A percentile compares a stretch with the other conserved stretches of the same genome.
These are phyloP conservation scores for Cotesia chilonis DNA, from an alignment of 1,140 invertebrate genomes.

Conservation along the genomic window DNA sequence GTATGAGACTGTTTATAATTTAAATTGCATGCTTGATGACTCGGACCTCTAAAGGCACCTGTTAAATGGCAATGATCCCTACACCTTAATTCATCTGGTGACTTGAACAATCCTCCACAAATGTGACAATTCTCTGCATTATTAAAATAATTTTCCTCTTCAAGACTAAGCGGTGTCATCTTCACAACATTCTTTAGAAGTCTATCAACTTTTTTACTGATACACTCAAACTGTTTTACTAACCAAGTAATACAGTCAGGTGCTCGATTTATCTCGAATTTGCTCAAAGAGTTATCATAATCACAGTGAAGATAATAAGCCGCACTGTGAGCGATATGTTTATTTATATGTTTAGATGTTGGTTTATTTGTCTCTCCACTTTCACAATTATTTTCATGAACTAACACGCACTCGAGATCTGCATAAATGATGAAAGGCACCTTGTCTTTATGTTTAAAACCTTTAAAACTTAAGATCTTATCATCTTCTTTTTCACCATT, in stretches of 20 bases:
- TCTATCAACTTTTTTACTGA: not conserved
- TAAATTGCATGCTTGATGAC: conserved; percentile 1
- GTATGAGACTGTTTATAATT: not conserved
- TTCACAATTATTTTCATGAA: not conserved
- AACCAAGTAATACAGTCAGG: conserved; percentile 2
- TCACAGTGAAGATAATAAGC: too few species aligned
- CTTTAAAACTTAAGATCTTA: too few species aligned
- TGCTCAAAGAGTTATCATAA: not conserved
- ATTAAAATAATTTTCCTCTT: too few species aligned
- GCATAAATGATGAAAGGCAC: not conserved
- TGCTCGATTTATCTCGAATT: not conserved
- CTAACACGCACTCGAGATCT: not conserved
- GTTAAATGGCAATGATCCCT: conserved; percentile 9
- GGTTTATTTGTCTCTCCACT: not conserved
- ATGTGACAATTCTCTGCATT: not conserved
- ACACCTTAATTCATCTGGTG: not conserved
- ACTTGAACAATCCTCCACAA: not conserved
- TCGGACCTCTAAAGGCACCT: not conserved
- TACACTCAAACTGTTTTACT: not conserved
- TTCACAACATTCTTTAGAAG: not conserved
- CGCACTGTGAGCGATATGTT: not conserved
- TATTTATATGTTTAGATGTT: too few species aligned
- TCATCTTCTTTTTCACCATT: too few species aligned
- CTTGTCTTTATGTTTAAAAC: too few species aligned
- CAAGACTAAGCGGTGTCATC: not conserved